These are phyloP conservation scores for Orthonyx spaldingii DNA, from an alignment of 2,113 vertebrate genomes.

Conservation along the genomic window DNA sequence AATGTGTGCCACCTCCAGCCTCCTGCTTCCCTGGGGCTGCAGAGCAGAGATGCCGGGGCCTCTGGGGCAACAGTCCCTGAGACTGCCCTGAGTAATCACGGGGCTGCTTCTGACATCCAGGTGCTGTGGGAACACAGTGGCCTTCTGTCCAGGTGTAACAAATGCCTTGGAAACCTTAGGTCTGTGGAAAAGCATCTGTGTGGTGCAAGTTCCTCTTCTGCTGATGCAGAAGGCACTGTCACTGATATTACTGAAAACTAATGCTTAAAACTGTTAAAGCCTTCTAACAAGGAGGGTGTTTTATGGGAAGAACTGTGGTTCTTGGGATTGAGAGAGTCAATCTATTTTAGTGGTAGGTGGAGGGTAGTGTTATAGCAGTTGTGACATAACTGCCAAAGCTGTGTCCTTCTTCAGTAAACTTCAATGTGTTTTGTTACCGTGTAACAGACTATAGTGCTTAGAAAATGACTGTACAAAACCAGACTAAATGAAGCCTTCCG, in stretches of 20 bases:
- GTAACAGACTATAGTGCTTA: neutral
- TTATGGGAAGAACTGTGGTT: neutral
- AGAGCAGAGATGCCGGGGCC: neutral
- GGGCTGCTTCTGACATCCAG: neutral
- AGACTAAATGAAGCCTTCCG: neutral
- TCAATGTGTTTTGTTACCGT: neutral
- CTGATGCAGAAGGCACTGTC: neutral
- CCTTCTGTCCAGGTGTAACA: neutral
- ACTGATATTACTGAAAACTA: neutral
- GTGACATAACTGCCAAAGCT: conserved; percentile 9
- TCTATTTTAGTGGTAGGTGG: neutral
- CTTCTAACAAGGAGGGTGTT: neutral
- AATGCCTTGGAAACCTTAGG: neutral
- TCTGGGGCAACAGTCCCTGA: neutral
- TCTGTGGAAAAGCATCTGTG: neutral
- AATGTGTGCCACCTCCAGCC: neutral
- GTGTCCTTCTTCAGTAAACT: neutral
- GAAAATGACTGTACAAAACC: neutral
- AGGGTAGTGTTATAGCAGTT: neutral
- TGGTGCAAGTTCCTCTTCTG: neutral
- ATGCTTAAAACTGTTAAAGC: neutral
- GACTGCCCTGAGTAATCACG: neutral
- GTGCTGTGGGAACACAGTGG: neutral
- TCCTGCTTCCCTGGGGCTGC: neutral
- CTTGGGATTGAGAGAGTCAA: neutral